Evolutionary conservation across 2,113 vertebrate species (phyloP).

Genomic region (Pseudolaguvia tuberculata): DNA sequence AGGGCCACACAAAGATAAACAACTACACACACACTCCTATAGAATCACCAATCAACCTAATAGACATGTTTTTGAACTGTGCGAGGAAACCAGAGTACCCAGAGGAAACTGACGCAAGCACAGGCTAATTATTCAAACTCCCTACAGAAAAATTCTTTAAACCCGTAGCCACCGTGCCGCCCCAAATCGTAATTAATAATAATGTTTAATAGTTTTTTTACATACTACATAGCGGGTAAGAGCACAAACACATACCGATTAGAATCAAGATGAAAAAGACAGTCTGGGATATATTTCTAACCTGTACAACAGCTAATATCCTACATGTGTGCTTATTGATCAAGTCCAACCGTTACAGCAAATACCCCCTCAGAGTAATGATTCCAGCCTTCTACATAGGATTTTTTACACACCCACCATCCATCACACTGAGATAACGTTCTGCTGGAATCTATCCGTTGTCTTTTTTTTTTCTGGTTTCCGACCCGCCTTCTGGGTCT

Average conservation of each 20-base stretch:
- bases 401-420: conserved; percentile 18
- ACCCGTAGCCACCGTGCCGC: no score
- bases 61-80: no score
- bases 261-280: conserved; percentile 24
- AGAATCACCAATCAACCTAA: no score
- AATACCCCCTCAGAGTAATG: conserved; percentile 1
- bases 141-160: no score
- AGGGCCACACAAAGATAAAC: no score
- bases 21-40: no score
- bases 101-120: no score
- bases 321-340: conserved; percentile 48
- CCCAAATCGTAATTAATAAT: no score
- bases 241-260: not conserved
- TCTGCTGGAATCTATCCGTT: not conserved
- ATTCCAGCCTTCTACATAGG: not conserved
- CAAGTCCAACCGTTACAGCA: conserved; percentile 27
- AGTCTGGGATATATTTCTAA: conserved; percentile 29
- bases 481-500: conserved; percentile 21
- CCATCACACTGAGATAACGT: not conserved
- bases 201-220: not conserved
- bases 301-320: conserved; percentile 24
- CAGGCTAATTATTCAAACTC: no score
- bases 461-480: conserved; percentile 12
- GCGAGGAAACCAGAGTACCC: no score
- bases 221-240: conserved; percentile 6